phyloP scores from a whole-genome alignment of 2,888 invertebrate species.

The Brachyptera risi region DNA sequence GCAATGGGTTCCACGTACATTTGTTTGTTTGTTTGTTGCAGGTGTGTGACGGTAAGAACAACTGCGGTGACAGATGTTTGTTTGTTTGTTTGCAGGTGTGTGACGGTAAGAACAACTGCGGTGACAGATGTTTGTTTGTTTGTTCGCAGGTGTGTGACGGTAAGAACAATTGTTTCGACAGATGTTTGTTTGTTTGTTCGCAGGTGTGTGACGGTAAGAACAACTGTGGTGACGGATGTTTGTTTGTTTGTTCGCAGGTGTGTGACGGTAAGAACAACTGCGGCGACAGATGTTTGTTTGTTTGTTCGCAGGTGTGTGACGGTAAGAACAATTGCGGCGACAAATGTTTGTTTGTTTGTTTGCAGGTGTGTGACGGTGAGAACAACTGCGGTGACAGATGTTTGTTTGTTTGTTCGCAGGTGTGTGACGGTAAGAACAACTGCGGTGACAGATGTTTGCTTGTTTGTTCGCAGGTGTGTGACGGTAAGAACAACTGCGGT shows the following conservation, averaged over 20 bases:
- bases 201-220: conserved; percentile 61
- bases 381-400: conserved; percentile 63
- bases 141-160: conserved; percentile 64
- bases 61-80: conserved; percentile 63
- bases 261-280: conserved; percentile 66
- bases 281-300: conserved; percentile 58
- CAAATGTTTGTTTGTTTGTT: no score
- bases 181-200: no score
- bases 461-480: conserved; percentile 59
- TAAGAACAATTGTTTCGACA: conserved; percentile 61
- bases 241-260: no score
- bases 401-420: no score
- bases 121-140: no score
- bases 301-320: conserved; percentile 60
- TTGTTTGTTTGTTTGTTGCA: no score
- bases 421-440: conserved; percentile 63
- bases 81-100: no score
- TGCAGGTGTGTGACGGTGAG: conserved; percentile 60
- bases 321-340: conserved; percentile 63
- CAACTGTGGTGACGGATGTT: conserved; percentile 63
- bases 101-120: conserved; percentile 62
- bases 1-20: no score
- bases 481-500: conserved; percentile 62
- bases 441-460: conserved; percentile 63
- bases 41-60: conserved; percentile 61